phyloP scores from a whole-genome alignment of 1,140 invertebrate species.

The Cyclina sinensis region DNA sequence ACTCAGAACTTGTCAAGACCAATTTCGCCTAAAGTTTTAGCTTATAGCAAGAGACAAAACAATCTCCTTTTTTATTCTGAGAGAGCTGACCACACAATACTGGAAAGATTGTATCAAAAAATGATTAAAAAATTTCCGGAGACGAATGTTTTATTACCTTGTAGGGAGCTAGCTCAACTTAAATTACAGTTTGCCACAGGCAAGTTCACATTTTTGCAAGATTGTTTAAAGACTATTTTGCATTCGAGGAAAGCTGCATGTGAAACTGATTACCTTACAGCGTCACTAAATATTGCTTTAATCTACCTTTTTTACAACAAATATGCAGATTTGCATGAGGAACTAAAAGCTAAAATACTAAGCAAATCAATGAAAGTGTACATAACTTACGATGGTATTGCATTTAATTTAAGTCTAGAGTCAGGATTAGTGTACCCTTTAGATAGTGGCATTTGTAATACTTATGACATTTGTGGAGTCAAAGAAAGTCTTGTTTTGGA shows the following conservation, averaged over 20 bases:
- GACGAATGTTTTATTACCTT: neutral
- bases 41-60: neutral
- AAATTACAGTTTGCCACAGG: neutral
- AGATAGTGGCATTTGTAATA: neutral
- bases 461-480: neutral
- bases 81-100: neutral
- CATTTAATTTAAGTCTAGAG: neutral
- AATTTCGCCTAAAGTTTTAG: neutral
- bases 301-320: neutral
- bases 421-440: neutral
- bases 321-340: neutral
- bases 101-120: neutral
- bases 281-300: neutral
- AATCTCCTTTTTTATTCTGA: too few relatives aligned
- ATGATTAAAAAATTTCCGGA: neutral
- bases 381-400: neutral
- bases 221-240: neutral
- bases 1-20: neutral
- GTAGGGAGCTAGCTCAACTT: neutral
- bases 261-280: neutral
- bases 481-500: neutral
- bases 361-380: neutral
- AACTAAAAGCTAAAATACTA: neutral
- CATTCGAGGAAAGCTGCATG: neutral
- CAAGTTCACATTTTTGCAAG: neutral